Percentiles rank a stretch among this genome's conserved stretches.
Evolutionary conservation across 1,140 invertebrate genomes (phyloP).

Genomic region (Drosophila seguyi): DNA sequence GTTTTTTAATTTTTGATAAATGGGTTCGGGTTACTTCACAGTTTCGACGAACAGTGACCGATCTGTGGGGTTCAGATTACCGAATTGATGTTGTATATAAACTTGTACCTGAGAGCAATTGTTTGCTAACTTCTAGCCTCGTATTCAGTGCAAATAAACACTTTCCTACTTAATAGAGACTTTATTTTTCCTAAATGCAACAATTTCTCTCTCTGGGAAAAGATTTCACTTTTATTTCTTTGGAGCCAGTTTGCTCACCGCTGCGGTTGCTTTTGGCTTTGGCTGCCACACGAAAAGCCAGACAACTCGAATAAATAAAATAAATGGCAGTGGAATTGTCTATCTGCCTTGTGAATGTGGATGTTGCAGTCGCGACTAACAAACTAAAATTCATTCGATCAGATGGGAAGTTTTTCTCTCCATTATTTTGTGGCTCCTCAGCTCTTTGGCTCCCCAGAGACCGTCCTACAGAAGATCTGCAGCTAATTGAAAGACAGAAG

Average conservation of each 20-base stretch:
- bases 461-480: conserved; percentile 1
- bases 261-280: conserved; percentile 27
- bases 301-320: conserved; percentile 75
- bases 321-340: conserved; percentile 74
- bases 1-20: conserved; percentile 62
- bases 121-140: background rate
- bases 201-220: conserved; percentile 76
- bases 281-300: conserved; percentile 50
- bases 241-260: conserved; percentile 57
- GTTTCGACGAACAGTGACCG: conserved; percentile 41
- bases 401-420: conserved; percentile 14
- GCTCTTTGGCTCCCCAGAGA: background rate
- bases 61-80: conserved; percentile 56
- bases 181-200: conserved; percentile 49
- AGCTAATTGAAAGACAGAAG: conserved; percentile 13
- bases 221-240: conserved; percentile 78
- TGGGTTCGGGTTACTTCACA: conserved; percentile 43
- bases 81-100: conserved; percentile 18
- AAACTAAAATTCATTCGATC: conserved; percentile 24
- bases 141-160: conserved; percentile 5
- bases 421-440: conserved; percentile 2
- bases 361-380: conserved; percentile 10
- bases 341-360: conserved; percentile 44
- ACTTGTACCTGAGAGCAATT: conserved; percentile 20
- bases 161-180: conserved; percentile 32